A percentile compares a stretch with the other conserved stretches of the same genome.
Evolutionary conservation across 2,113 vertebrate genomes (phyloP).

Genomic region (Upupa epops): DNA sequence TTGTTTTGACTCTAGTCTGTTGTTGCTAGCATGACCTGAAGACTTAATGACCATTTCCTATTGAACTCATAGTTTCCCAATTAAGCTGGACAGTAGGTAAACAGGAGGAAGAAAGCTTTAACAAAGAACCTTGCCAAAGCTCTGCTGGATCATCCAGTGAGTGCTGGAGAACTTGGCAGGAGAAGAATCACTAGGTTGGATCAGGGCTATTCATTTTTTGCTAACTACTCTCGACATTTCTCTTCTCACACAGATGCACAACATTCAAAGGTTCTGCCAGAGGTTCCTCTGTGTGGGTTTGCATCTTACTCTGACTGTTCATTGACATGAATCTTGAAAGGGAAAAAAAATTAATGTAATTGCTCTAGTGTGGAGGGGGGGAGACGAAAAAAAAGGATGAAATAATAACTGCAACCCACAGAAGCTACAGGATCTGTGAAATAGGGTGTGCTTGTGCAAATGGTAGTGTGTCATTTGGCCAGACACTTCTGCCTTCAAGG

Average conservation of each 20-base stretch:
- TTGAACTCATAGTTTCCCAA: conserved; percentile 46
- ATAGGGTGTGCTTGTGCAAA: conserved; percentile 37
- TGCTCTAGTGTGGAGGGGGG: background rate
- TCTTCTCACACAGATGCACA: conserved; percentile 31
- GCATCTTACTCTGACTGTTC: background rate
- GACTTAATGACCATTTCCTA: conserved; percentile 30
- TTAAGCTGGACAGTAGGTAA: conserved; percentile 43
- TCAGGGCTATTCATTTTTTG: conserved; percentile 31
- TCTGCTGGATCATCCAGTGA: conserved; percentile 50
- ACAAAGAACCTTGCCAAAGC: conserved; percentile 49
- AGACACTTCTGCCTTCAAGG: conserved; percentile 57
- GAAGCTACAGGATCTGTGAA: background rate
- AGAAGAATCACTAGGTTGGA: conserved; percentile 52
- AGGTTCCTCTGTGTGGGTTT: background rate
- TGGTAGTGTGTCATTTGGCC: conserved; percentile 37
- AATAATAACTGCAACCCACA: conserved; percentile 30
- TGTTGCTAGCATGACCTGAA: conserved; percentile 7
- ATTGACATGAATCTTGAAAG: conserved; percentile 19
- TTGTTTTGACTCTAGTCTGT: conserved; percentile 36
- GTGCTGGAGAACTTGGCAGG: conserved; percentile 52
- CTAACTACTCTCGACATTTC: conserved; percentile 48
- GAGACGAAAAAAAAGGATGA: conserved; percentile 6
- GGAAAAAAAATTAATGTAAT: conserved; percentile 5
- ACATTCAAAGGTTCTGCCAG: conserved; percentile 33
- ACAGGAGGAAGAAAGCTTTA: conserved; percentile 43